These are phyloP conservation scores for Sinonovacula constricta DNA, from an alignment of 1,140 invertebrate genomes.

Conservation along the genomic window DNA sequence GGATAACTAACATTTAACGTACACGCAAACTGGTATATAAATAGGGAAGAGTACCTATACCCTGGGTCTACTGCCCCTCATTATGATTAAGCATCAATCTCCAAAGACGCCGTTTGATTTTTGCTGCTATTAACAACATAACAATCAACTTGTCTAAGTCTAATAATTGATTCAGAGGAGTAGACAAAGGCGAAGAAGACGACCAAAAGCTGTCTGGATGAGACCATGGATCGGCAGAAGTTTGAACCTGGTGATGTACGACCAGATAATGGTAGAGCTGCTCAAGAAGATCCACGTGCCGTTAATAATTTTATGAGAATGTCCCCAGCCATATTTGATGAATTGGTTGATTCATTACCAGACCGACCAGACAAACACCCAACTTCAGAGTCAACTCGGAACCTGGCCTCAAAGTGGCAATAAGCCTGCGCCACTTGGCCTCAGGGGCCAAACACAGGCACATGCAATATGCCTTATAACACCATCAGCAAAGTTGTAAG, in stretches of 20 bases:
- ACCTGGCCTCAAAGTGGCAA: constrained; percentile 83
- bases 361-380: constrained; percentile 36
- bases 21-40: too few species aligned
- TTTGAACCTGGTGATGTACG: constrained; percentile 29
- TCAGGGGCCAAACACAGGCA: constrained; percentile 48
- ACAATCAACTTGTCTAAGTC: constrained; percentile 32
- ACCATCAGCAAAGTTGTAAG: constrained; percentile 52
- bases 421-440: constrained; percentile 55
- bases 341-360: constrained; percentile 23
- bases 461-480: constrained; percentile 51
- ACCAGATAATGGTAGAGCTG: constrained; percentile 37
- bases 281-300: constrained; percentile 30
- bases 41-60: too few species aligned
- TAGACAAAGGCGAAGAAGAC: constrained; percentile 15
- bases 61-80: too few species aligned
- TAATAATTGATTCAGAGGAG: constrained; percentile 25
- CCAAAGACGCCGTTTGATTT: constrained; percentile 13
- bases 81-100: too few species aligned
- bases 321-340: constrained; percentile 53
- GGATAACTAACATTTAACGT: too few species aligned
- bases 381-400: constrained; percentile 81
- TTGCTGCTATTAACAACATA: constrained; percentile 15
- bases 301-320: constrained; percentile 51
- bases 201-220: constrained; percentile 5
- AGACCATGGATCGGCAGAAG: constrained; percentile 28